Base-by-base conservation (phyloP, 2,888 invertebrate genomes). In the Carterocephalus palaemon region DNA sequence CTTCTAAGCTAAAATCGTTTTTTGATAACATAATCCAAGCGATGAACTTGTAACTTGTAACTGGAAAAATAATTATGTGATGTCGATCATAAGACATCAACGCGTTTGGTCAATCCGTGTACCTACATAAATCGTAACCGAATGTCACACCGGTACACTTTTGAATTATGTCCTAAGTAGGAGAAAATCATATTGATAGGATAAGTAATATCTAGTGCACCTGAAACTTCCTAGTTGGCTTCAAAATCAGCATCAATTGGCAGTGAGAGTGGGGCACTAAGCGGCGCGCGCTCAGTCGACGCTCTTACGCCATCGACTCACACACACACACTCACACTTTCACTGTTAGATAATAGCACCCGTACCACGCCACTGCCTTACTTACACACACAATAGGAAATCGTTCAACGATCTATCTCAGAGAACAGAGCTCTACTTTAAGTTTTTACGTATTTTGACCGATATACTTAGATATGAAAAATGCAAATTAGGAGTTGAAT, bases 341-440 rank as follows among this genome's bases (percentile, higher is more conserved):
- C 80, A 81, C 80, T 83, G 75, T 85, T 86, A 84, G 83, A 83
- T 85, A 84, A 86, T 77, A 75, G 62, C 66, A 67, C 64, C 67
- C 71, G 48, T 64, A 75, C 78, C 59, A 67, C 65, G 70, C 75
- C 64, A 73, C 72, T 80, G 83, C 70, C 83, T 82, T 81, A 84
- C 84, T 82, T 82, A 77, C 71, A 78, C 56, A 57, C 61, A 75
- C 79, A 75, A 76, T 76, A 75, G 75, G 75, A 77, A 80, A 73
- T 74, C 57, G 71, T 61, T 70, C 68, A 70, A 71, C 56, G 51
- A 56, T 59, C 57, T 53, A 52, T 50, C 39, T n/a, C n/a, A n/a
- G n/a, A n/a, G 23, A 15, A 39, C 51, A 31, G 16, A 43, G 37
- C 33, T 12, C 17, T 40, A 43, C 40, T 52, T 48, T 45, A 40